Evolutionary conservation across 2,888 invertebrate genomes (phyloP).

Genomic region (Cosmorhoe ocellata): DNA sequence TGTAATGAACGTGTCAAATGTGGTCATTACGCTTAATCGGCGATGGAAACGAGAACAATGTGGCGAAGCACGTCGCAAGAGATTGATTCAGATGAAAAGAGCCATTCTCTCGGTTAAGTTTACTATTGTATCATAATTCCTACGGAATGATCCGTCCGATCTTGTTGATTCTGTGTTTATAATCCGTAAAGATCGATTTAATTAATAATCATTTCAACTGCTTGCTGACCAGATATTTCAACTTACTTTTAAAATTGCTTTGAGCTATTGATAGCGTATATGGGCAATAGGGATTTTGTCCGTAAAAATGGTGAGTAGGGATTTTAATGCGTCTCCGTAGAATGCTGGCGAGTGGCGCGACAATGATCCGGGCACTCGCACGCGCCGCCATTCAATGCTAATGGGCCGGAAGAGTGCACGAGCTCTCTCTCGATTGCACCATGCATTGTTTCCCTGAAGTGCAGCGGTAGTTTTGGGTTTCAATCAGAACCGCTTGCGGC

Average conservation of each 20-base stretch:
- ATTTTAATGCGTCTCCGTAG: constrained; percentile 2
- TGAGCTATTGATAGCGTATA: too few relatives aligned
- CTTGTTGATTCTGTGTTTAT: neutral
- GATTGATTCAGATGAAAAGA: constrained; percentile 70
- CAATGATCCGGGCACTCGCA: constrained; percentile 70
- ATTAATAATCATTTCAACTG: too few relatives aligned
- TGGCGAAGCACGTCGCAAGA: constrained; percentile 48
- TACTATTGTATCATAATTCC: constrained; percentile 11
- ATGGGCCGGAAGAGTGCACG: constrained; percentile 75
- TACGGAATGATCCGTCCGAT: too few relatives aligned
- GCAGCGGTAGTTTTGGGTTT: constrained; percentile 52
- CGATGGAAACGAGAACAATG: constrained; percentile 68
- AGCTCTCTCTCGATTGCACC: constrained; percentile 67
- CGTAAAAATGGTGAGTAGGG: neutral
- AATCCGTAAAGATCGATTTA: neutral
- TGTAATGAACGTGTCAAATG: constrained; percentile 66
- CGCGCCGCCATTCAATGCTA: constrained; percentile 78
- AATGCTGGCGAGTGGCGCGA: constrained; percentile 43
- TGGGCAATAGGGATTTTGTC: too few relatives aligned
- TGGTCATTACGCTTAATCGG: constrained; percentile 70
- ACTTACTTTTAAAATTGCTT: too few relatives aligned
- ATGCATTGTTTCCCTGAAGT: constrained; percentile 56
- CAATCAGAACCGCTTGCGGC: constrained; percentile 29
- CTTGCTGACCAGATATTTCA: too few relatives aligned
- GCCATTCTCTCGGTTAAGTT: constrained; percentile 39